Percentiles rank a stretch among this genome's conserved stretches.
Evolutionary conservation across 1,140 invertebrate species (phyloP).

Genomic region (Meloidogyne hapla): DNA sequence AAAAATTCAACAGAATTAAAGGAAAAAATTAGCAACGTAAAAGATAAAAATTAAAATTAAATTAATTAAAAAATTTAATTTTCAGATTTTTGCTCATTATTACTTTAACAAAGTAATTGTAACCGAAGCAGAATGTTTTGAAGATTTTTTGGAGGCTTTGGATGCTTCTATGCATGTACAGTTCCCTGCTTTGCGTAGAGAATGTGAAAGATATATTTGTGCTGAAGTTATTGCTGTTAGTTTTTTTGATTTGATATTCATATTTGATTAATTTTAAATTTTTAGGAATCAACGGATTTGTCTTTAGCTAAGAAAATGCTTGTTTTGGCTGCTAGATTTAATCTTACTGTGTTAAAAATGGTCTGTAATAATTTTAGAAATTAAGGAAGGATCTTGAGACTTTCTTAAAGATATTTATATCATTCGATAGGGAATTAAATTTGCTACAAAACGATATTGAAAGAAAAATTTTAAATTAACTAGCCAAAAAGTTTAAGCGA

Average conservation of each 20-base stretch:
- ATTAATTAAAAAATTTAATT: conserved; percentile 3
- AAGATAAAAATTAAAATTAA: neutral
- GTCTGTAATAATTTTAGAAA: neutral
- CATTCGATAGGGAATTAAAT: neutral
- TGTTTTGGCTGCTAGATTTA: conserved; percentile 45
- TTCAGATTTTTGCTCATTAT: conserved; percentile 45
- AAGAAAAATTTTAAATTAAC: neutral
- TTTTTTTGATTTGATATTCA: neutral
- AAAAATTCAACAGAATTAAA: conserved; percentile 3
- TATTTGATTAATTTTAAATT: conserved; percentile 17
- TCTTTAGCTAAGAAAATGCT: conserved; percentile 50
- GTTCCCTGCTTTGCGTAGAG: conserved; percentile 37
- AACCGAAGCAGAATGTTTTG: conserved; percentile 43
- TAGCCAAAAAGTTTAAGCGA: neutral
- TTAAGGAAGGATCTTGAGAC: too few species aligned
- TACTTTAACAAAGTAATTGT: conserved; percentile 43
- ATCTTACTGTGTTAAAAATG: conserved; percentile 44
- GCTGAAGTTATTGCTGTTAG: conserved; percentile 41
- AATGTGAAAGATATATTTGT: conserved; percentile 49
- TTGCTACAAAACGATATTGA: neutral
- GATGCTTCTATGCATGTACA: conserved; percentile 36
- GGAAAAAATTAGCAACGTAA: conserved; percentile 41
- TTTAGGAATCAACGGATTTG: conserved; percentile 45
- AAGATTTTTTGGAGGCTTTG: conserved; percentile 47
- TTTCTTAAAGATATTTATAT: neutral